A percentile compares a stretch with the other conserved stretches of the same genome.
phyloP scores from a whole-genome alignment of 1,140 invertebrate species.

The Amyelois transitella region DNA sequence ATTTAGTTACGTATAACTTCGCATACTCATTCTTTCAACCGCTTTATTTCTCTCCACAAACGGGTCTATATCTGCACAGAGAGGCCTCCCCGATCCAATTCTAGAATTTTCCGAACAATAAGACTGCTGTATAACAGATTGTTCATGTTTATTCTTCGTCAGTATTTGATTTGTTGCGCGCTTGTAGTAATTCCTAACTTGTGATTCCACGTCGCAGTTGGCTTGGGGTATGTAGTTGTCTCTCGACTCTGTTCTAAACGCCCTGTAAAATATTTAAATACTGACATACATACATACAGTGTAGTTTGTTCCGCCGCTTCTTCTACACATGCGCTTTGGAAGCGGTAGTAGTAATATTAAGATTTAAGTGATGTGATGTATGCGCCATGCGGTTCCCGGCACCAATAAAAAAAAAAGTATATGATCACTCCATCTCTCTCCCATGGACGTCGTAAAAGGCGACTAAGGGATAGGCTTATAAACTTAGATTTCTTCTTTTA shows the following conservation, averaged over 20 bases:
- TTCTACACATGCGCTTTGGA: too few relatives aligned
- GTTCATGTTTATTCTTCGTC: conserved; percentile 31
- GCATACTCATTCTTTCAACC: conserved; percentile 16
- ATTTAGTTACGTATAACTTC: conserved; percentile 10
- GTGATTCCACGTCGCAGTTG: conserved; percentile 23
- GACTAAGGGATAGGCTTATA: too few relatives aligned
- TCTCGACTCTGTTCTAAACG: conserved; percentile 51
- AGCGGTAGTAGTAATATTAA: too few relatives aligned
- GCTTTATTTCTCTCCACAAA: conserved; percentile 41
- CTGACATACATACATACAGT: not conserved
- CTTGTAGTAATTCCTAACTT: conserved; percentile 35
- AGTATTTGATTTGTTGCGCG: conserved; percentile 26
- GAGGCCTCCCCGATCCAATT: conserved; percentile 36
- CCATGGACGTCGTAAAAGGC: too few relatives aligned
- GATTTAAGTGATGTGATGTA: too few relatives aligned
- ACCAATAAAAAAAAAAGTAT: too few relatives aligned
- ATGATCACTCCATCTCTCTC: too few relatives aligned
- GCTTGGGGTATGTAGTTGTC: conserved; percentile 42
- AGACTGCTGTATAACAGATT: conserved; percentile 14
- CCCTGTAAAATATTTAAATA: conserved; percentile 29
- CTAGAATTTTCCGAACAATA: conserved; percentile 42
- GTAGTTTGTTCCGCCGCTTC: too few relatives aligned
- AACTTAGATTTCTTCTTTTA: too few relatives aligned
- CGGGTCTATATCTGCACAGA: conserved; percentile 42
- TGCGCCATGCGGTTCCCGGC: too few relatives aligned